A percentile compares a stretch with the other conserved stretches of the same genome.
Evolutionary conservation across 2,113 vertebrate species (phyloP).

Genomic region (Etheostoma cragini): DNA sequence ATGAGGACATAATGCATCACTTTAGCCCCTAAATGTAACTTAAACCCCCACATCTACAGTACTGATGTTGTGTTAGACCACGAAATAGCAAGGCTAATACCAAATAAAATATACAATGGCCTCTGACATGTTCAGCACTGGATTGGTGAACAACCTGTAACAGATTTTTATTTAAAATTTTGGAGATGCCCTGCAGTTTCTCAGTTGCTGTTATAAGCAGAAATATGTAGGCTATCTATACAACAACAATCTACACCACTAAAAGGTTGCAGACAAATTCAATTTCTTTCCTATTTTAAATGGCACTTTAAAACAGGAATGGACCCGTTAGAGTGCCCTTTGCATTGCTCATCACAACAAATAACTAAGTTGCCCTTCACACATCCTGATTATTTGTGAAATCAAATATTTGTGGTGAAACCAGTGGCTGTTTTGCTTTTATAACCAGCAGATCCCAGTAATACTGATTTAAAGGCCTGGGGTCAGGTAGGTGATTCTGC

Average conservation of each 20-base stretch:
- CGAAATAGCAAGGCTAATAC: background rate
- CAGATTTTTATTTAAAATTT: background rate
- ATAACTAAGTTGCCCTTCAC: conserved; percentile 16
- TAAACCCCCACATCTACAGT: background rate
- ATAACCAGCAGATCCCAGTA: background rate
- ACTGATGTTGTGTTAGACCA: background rate
- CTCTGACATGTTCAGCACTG: background rate
- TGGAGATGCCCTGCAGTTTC: background rate
- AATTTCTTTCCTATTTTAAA: conserved; percentile 30
- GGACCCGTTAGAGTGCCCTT: conserved; percentile 18
- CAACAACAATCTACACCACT: background rate
- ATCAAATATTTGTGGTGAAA: conserved; percentile 29
- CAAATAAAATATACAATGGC: conserved; percentile 2
- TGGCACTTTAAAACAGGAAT: conserved; percentile 32
- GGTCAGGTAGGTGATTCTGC: background rate
- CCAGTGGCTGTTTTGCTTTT: background rate
- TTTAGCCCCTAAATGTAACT: background rate
- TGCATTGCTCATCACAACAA: conserved; percentile 34
- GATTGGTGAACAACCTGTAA: background rate
- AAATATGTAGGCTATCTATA: background rate
- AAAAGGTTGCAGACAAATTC: conserved; percentile 10
- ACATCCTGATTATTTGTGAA: conserved; percentile 16
- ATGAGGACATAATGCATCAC: background rate
- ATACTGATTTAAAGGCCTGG: background rate
- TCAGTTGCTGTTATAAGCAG: background rate